These are phyloP conservation scores for Cyanistes caeruleus DNA, from an alignment of 2,113 vertebrate genomes.

Conservation along the genomic window DNA sequence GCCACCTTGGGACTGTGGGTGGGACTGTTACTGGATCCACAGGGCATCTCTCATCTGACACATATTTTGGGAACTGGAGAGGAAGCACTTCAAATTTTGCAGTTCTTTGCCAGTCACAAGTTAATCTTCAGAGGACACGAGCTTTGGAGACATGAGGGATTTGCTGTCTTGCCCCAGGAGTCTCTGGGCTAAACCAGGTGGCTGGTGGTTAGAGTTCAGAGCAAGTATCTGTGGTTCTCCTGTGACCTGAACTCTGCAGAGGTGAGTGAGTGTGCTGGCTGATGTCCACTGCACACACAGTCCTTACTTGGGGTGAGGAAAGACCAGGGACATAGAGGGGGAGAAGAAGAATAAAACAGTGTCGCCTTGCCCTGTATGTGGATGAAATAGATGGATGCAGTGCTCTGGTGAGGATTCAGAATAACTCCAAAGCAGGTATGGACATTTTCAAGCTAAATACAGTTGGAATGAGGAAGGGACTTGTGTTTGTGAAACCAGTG, in stretches of 20 bases:
- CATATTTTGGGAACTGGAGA: not conserved
- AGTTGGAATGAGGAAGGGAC: not conserved
- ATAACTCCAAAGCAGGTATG: not conserved
- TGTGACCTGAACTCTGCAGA: not conserved
- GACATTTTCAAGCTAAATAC: not conserved
- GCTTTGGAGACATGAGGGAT: not conserved
- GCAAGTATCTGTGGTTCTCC: not conserved
- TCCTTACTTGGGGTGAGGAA: not conserved
- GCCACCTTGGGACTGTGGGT: not conserved
- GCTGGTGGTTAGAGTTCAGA: not conserved
- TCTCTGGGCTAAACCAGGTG: not conserved
- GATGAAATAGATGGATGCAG: not conserved
- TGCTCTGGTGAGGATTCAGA: not conserved
- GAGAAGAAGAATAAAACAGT: not conserved
- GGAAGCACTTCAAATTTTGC: not conserved
- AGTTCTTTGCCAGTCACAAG: not conserved
- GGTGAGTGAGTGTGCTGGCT: not conserved
- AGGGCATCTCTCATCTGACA: not conserved
- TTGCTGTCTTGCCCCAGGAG: not conserved
- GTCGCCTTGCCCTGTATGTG: not conserved
- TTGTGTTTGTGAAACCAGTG: not conserved
- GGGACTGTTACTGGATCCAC: not conserved
- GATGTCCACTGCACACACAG: not conserved
- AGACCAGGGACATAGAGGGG: not conserved
- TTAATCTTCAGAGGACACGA: not conserved